These are phyloP conservation scores for Zenarchopterus dispar DNA, from an alignment of 2,797 vertebrate species.

Conservation along the genomic window DNA sequence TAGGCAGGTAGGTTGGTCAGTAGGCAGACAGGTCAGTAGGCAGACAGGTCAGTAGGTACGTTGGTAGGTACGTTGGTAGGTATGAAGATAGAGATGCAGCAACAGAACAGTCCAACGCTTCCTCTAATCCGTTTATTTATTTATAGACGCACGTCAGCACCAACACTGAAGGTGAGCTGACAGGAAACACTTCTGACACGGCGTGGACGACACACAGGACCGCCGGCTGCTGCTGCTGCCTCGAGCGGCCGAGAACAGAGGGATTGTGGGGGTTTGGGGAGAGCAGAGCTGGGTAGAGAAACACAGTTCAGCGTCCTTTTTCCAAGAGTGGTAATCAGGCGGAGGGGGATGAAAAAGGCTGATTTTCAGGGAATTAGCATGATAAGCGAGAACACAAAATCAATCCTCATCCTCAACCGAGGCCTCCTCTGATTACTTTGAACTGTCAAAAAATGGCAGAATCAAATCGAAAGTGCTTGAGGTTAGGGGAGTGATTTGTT, in stretches of 20 bases:
- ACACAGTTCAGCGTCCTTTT: conserved; percentile 91
- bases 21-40: too few relatives aligned
- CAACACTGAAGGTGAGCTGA: conserved; percentile 24
- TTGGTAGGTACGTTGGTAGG: conserved; percentile 3
- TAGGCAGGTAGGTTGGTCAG: too few relatives aligned
- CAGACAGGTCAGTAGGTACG: background rate
- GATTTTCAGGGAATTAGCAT: conserved; percentile 99
- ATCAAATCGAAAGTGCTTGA: conserved; percentile 99
- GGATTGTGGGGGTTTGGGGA: conserved; percentile 59
- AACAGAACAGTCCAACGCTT: too few relatives aligned
- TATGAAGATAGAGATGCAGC: conserved; percentile 1
- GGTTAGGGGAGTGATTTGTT: conserved; percentile 99
- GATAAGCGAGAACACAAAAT: conserved; percentile 99
- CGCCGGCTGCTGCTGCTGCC: too few relatives aligned
- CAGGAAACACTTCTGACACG: too few relatives aligned
- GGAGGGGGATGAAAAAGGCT: conserved; percentile 97
- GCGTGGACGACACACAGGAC: too few relatives aligned
- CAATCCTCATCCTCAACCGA: conserved; percentile 98
- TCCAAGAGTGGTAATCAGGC: conserved; percentile 99
- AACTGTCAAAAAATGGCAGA: conserved; percentile 99
- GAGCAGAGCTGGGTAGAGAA: conserved; percentile 51
- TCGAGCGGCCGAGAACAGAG: conserved; percentile 32
- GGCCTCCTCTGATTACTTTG: conserved; percentile 99
- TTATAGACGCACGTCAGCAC: background rate
- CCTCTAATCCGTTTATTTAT: background rate